Conservation (phyloP, 2,113 vertebrate species). For the Varanus komodoensis region DNA sequence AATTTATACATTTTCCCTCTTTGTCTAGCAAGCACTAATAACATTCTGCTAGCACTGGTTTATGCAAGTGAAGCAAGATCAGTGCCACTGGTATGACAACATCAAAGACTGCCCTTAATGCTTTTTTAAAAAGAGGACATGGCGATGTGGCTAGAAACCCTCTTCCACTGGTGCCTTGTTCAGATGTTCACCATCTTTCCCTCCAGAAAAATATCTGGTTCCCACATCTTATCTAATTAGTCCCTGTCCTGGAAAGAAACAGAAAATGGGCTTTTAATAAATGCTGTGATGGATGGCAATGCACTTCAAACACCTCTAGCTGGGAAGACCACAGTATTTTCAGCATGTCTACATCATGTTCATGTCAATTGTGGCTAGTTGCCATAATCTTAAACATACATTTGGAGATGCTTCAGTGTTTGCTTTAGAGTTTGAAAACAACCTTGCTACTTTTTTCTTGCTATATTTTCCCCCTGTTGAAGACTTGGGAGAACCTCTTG, state of each 20-base stretch:
- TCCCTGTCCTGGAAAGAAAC: not conserved
- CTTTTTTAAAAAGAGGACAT: not conserved
- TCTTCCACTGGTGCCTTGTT: not conserved
- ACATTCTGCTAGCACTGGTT: too few relatives aligned
- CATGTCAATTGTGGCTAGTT: not conserved
- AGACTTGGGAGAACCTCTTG: slow-evolving; percentile 44
- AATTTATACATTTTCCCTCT: too few relatives aligned
- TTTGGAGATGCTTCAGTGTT: not conserved
- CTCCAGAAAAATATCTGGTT: not conserved
- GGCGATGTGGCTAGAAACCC: too few relatives aligned
- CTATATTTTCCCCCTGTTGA: slow-evolving; percentile 18
- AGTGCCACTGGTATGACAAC: too few relatives aligned
- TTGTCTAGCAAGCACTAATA: too few relatives aligned
- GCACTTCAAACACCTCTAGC: not conserved
- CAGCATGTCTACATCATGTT: not conserved
- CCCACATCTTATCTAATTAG: not conserved
- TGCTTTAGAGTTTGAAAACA: not conserved
- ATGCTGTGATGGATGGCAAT: not conserved
- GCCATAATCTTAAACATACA: not conserved
- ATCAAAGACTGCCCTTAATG: not conserved
- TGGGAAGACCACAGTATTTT: not conserved
- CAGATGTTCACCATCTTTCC: not conserved
- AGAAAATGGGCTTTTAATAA: not conserved
- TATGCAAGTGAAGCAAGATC: too few relatives aligned
- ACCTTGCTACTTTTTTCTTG: not conserved